Evolutionary conservation across 1,140 invertebrate genomes (phyloP).

Genomic region (Papilio polyxenes): DNA sequence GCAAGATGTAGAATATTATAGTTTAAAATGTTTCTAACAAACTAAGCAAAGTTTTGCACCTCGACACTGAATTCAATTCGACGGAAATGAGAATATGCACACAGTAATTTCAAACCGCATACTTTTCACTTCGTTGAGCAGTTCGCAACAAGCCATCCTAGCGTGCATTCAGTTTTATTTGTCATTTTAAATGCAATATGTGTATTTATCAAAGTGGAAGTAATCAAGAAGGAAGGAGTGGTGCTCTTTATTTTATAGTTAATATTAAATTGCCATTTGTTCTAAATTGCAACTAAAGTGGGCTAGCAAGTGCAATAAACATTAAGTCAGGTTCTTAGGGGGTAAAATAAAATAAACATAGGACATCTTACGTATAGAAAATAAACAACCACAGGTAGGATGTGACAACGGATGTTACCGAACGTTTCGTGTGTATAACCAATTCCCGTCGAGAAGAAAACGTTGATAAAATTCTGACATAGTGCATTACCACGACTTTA

Average conservation of each 20-base stretch:
- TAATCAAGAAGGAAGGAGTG: too few relatives aligned
- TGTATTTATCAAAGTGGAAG: neutral
- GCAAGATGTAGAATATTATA: too few relatives aligned
- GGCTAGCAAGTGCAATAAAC: too few relatives aligned
- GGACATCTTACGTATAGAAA: too few relatives aligned
- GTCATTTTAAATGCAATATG: neutral
- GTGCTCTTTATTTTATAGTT: neutral
- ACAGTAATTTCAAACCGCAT: neutral
- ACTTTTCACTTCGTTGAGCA: slow-evolving; percentile 1
- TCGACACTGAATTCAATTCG: slow-evolving; percentile 7
- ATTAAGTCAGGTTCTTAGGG: too few relatives aligned
- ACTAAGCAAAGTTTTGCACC: slow-evolving; percentile 9
- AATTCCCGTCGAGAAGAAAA: neutral
- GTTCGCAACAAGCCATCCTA: neutral
- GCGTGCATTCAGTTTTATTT: slow-evolving; percentile 11
- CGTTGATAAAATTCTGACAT: neutral
- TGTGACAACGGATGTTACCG: neutral
- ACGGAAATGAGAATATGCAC: slow-evolving; percentile 1
- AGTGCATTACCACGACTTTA: too few relatives aligned
- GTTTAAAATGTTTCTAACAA: neutral
- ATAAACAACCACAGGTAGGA: too few relatives aligned
- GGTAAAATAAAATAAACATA: too few relatives aligned
- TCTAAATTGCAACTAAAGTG: too few relatives aligned
- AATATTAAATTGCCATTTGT: neutral
- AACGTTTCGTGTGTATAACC: neutral